Evolutionary conservation across 2,888 invertebrate species (phyloP), one percentile per base, ranked within the genome.

Genomic region (Eugnorisma glareosa): DNA sequence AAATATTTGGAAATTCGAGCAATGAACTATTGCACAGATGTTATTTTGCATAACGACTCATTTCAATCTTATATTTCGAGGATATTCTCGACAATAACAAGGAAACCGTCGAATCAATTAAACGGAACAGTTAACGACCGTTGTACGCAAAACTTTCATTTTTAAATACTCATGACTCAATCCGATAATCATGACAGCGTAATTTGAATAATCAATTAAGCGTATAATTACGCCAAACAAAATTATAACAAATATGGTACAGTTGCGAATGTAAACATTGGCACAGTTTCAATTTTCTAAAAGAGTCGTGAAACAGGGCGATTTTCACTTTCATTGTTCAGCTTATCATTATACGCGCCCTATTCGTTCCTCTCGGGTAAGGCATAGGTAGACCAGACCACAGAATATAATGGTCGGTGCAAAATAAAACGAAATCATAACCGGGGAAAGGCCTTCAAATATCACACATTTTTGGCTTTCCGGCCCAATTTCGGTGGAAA

Each of bases 131-230:
- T 84, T 76, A 80, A 82, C 69, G 51, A 40, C 73, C 63, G 79
- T 43, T 75, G 74, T 85, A 73, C 74, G 69, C 64, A 73, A 73
- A 71, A 85, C 84, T 84, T 85, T 84, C 84, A 73, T 85, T 84
- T 84, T 84, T 77, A 75, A 84, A 79, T 77, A 57, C 76, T 82
- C 73, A 82, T 80, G 79, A 80, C 63, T 82, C 83, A 80, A 83
- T 80, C 67, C 21, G 76, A 77, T 79, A 74, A 85, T 83, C 73
- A 76, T 76, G 85, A 75, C 82, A 75, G 51, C 66, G 67, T 79
- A 82, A 85, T 84, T 85, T 84, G 80, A 84, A 84, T 84, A 85
- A 85, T 76, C 79, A 83, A 82, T 84, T 79, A 75, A 66, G 72
- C 84, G 85, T 84, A 68, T 85, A 74, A 84, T 85, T 66, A 84